phyloP scores from a whole-genome alignment of 2,113 vertebrate genomes.

The Phylloscopus whistleri region DNA sequence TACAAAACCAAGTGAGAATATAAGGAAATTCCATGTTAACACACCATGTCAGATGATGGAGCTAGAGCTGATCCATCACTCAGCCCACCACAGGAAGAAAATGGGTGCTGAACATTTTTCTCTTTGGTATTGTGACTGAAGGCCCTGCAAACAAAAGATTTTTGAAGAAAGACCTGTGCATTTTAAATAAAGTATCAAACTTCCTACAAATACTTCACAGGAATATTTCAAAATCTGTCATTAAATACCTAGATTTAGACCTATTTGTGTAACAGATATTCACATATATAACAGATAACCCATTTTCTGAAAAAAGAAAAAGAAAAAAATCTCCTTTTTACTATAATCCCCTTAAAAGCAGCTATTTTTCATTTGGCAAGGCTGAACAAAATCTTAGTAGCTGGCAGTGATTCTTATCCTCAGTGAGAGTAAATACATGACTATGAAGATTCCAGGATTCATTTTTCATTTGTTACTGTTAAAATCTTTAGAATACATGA shows the following conservation, averaged over 20 bases:
- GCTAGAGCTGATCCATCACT: background rate
- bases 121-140: conserved; percentile 20
- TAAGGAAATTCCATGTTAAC: background rate
- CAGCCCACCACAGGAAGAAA: background rate
- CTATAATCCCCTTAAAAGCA: background rate
- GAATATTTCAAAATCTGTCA: background rate
- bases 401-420: background rate
- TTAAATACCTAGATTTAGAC: background rate
- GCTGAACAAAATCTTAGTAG: background rate
- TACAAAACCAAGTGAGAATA: background rate
- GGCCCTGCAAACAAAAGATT: background rate
- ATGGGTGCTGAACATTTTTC: background rate
- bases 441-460: background rate
- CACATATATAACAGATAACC: rapidly evolving
- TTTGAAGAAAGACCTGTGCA: background rate
- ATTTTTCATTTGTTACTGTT: background rate
- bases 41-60: conserved; percentile 37
- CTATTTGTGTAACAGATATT: background rate
- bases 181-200: background rate
- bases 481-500: background rate
- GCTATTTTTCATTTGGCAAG: background rate
- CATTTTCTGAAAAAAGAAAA: too few relatives aligned
- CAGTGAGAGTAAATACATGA: rapidly evolving
- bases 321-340: background rate
- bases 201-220: background rate